Conservation (phyloP, 2,797 vertebrate genomes). For the Hipposideros larvatus region DNA sequence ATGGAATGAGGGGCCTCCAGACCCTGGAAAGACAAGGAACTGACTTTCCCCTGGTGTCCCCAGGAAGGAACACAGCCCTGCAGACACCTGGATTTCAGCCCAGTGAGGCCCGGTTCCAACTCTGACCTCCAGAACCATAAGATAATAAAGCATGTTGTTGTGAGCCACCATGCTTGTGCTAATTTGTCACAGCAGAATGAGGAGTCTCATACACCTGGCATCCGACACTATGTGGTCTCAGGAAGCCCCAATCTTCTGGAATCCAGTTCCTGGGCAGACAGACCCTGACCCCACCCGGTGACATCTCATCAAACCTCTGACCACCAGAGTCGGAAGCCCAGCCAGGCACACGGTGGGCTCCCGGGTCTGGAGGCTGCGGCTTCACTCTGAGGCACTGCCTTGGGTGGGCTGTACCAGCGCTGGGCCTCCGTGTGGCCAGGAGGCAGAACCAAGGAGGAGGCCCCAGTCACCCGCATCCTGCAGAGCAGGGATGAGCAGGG, state of each 20-base stretch:
- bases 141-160: no score
- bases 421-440: no score
- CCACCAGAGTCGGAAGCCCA: background rate
- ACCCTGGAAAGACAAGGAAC: background rate
- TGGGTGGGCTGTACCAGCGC: background rate
- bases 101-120: background rate
- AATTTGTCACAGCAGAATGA: fast-evolving
- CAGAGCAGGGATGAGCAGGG: background rate
- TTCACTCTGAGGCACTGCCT: background rate
- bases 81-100: background rate
- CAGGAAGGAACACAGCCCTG: background rate
- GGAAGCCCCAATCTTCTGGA: background rate
- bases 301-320: background rate
- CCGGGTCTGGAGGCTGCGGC: background rate
- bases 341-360: fast-evolving
- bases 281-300: background rate
- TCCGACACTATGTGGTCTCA: background rate
- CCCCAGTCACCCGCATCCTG: background rate
- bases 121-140: no score
- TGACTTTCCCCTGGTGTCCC: background rate
- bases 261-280: fast-evolving
- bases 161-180: background rate
- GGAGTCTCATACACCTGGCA: background rate
- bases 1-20: no score
- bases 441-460: background rate